phyloP scores from a whole-genome alignment of 2,113 vertebrate genomes.

The Ramphastos sulfuratus region DNA sequence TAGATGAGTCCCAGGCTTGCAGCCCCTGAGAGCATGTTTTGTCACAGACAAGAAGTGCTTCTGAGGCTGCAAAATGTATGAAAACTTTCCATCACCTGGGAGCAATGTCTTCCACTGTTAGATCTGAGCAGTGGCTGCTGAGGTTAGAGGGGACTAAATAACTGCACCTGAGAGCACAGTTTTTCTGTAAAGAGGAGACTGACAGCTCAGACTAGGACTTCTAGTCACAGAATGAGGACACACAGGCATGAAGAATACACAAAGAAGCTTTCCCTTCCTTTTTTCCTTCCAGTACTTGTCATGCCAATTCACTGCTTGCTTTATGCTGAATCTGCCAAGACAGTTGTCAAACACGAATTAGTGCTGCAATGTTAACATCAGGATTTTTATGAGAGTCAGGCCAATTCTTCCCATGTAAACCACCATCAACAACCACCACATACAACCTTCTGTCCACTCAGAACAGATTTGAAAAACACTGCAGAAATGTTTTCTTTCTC shows the following conservation, averaged over 20 bases:
- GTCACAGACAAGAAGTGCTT: background rate
- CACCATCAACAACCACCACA: background rate
- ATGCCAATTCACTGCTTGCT: background rate
- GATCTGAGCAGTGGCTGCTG: background rate
- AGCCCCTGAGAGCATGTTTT: background rate
- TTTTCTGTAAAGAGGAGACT: background rate
- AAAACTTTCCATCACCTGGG: background rate
- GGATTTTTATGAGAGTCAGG: background rate
- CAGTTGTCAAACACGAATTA: background rate
- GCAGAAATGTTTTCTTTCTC: background rate
- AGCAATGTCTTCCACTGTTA: background rate
- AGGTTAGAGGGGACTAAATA: background rate
- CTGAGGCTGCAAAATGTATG: background rate
- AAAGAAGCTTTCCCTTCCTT: background rate
- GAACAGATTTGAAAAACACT: background rate
- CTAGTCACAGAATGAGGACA: fast-evolving
- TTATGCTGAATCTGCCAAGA: conserved; percentile 7
- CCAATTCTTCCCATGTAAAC: background rate
- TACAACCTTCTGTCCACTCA: background rate
- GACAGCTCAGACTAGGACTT: background rate
- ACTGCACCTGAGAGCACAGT: background rate
- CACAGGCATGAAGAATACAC: background rate
- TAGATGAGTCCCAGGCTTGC: background rate
- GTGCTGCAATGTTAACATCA: background rate
- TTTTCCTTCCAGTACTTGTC: background rate